phyloP scores from a whole-genome alignment of 1,140 invertebrate species.

The Drosophila bocqueti region DNA sequence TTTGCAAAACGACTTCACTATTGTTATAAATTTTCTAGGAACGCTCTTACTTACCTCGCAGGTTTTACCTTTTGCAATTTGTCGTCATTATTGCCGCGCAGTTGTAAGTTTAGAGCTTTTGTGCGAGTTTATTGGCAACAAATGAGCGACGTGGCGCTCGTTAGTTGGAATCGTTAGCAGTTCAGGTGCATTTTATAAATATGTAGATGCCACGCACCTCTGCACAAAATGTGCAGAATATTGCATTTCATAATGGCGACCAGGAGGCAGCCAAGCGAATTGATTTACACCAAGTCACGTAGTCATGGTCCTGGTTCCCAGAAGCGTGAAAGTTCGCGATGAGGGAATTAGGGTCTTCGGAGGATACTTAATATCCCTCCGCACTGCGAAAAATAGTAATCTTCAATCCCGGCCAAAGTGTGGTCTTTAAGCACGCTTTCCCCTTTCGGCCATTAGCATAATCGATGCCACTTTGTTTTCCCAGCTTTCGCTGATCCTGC shows the following conservation, averaged over 20 bases:
- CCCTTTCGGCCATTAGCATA: slow-evolving; percentile 63
- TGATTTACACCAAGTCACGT: slow-evolving; percentile 80
- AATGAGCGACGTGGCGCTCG: slow-evolving; percentile 31
- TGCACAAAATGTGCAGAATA: slow-evolving; percentile 61
- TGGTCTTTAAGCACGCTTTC: slow-evolving; percentile 21
- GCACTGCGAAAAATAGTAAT: slow-evolving; percentile 19
- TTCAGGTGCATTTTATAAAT: slow-evolving; percentile 36
- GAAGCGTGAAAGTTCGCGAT: slow-evolving; percentile 10
- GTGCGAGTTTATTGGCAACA: slow-evolving; percentile 60
- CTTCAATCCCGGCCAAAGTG: slow-evolving; percentile 8
- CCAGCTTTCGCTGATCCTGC: slow-evolving; percentile 21
- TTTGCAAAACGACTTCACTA: slow-evolving; percentile 2
- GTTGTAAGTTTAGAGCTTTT: slow-evolving; percentile 38
- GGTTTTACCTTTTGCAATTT: slow-evolving; percentile 66
- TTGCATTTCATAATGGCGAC: slow-evolving; percentile 70
- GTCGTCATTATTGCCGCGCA: slow-evolving; percentile 59
- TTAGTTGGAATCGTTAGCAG: slow-evolving; percentile 66
- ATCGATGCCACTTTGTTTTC: slow-evolving; percentile 74
- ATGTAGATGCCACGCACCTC: slow-evolving; percentile 24
- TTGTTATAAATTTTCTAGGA: slow-evolving; percentile 50
- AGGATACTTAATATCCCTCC: slow-evolving; percentile 21
- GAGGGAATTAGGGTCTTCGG: slow-evolving; percentile 4
- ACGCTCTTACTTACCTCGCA: slow-evolving; percentile 8
- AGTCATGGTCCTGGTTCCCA: slow-evolving; percentile 9
- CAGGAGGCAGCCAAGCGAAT: slow-evolving; percentile 51